Evolutionary conservation across 2,113 vertebrate genomes (phyloP), one percentile per base, ranked within the genome.

Genomic region (Accipiter virgatus): DNA sequence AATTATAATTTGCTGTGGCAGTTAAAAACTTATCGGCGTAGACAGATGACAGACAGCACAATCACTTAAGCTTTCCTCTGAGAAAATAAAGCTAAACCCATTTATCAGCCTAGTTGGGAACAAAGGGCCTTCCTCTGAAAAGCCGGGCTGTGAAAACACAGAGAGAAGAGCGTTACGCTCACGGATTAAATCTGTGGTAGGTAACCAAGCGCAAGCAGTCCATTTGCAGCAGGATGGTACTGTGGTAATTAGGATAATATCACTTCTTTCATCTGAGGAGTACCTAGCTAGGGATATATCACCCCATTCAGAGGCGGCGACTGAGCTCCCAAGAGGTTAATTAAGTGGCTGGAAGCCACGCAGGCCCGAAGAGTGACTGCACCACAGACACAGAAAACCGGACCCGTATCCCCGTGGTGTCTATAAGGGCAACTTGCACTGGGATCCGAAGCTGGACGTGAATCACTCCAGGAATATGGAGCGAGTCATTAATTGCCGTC

Each of bases 1-100:
- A 91, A 91, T 95, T 84, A 65, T 82, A 94, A 96, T 96, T 93
- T 87, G 61, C 87, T 74, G 45, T 68, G 78, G 90, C 90, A 77
- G 87, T 94, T 96, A 91, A 86, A 96, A 94, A 93, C 87, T 93
- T 96, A 94, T 73, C 71, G 0, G 66, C 9, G 2, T 56, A 95
- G 95, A 95, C 96, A 96, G 95, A 96, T 95, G 96, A 94, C 91
- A 96, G 96, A 94, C 92, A 88, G 93, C 73, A 53, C 93, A 91
- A 92, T 93, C 93, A 65, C 87, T 80, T 95, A 91, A 96, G 85
- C 84, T 95, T 75, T 66, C 71, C 90, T 87, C 87, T 75, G 93
- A 96, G 95, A 93, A 96, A 96, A 96, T 79, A 81, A 52, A 96
- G 66, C 84, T 95, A 95, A 96, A 38, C 48, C 53, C 90, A 85